Base-by-base conservation (phyloP, 2,888 invertebrate species). In the Epinotia brunnichana region DNA sequence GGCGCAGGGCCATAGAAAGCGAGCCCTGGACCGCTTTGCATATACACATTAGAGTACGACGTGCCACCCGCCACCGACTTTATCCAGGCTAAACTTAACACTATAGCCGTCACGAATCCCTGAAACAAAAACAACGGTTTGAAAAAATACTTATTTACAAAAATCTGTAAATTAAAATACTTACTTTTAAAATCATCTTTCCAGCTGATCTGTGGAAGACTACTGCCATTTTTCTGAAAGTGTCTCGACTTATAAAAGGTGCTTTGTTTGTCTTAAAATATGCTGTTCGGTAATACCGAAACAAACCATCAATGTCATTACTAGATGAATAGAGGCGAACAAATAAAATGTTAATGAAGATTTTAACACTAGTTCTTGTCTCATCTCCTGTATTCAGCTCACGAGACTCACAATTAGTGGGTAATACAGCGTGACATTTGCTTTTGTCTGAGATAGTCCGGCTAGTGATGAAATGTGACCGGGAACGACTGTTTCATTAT, bases 261-360 rank as follows among this genome's bases (percentile, higher is more conserved):
- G 81, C 85, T 87, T 90, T 89, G 88, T 89, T 88, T 85, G 83
- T 82, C 78, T 77, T 85, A 87, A 92, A 89, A 88, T 91, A 91
- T 91, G 84, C 89, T 84, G 85, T 90, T 88, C 89, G 84, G 90
- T 88, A 90, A 92, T 86, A 91, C 90, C 90, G 90, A 92, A 90
- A 92, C 92, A 89, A 92, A 92, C 87, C 87, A 88, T 87, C 92
- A 92, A 92, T 92, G 93, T 91, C 92, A 85, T 85, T 86, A 88
- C 84, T 84, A 84, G 81, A 82, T 89, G 90, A 91, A 92, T 87
- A 89, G 90, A 77, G 81, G 81, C 78, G 75, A 87, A 92, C 91
- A 93, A 92, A 91, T 85, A 89, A 90, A 87, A 92, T 92, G 92
- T 78, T 86, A 92, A 92, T 92, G 82, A 84, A 81, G 81, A 89